These are phyloP conservation scores for Pogonocichla stellata DNA, from an alignment of 2,113 vertebrate species.

Conservation along the genomic window DNA sequence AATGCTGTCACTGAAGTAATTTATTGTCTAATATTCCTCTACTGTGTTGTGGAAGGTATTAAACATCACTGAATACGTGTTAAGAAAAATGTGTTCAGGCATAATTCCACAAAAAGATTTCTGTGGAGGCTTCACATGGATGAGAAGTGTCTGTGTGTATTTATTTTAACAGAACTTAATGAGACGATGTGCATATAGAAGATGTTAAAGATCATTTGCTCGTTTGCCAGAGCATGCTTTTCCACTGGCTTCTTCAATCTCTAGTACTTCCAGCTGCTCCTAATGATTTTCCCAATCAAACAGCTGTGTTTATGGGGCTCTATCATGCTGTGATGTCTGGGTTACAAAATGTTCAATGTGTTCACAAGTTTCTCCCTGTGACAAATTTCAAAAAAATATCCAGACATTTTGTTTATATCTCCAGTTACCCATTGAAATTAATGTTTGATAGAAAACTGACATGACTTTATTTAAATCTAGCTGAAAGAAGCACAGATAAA, in stretches of 20 bases:
- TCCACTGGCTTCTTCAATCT: neutral
- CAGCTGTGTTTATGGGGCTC: neutral
- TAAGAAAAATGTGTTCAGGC: neutral
- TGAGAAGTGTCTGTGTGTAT: neutral
- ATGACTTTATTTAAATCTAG: neutral
- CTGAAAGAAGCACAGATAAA: neutral
- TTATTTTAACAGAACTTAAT: neutral
- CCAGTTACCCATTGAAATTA: neutral
- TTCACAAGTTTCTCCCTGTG: neutral
- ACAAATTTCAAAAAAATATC: neutral
- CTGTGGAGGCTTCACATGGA: neutral
- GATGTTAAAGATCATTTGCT: neutral
- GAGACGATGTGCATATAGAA: neutral
- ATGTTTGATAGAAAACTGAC: neutral
- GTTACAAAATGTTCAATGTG: neutral
- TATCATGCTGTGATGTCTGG: neutral
- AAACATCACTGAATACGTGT: neutral
- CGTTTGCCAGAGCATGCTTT: neutral
- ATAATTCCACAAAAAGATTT: neutral
- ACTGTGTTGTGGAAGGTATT: neutral
- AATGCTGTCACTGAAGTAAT: neutral
- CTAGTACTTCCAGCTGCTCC: neutral
- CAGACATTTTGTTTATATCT: neutral
- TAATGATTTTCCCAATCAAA: neutral
- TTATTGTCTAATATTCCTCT: neutral